Evolutionary conservation across 2,113 vertebrate genomes (phyloP).

Genomic region (Caretta caretta): DNA sequence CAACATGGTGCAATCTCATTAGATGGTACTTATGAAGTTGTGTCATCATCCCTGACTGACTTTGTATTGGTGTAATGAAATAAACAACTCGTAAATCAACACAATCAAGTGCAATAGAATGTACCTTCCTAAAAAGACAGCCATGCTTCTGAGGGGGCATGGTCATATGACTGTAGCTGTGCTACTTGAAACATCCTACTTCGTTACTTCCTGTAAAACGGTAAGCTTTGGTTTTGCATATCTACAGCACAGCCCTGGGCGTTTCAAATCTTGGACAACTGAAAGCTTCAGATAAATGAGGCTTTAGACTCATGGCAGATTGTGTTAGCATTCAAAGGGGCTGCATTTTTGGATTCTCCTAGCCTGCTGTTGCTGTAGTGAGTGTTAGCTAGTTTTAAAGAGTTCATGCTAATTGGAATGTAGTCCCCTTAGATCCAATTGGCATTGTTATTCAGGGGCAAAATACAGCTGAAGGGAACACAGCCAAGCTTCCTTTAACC

Average conservation of each 20-base stretch:
- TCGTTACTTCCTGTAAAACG: background rate
- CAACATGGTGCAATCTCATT: background rate
- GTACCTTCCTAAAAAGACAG: background rate
- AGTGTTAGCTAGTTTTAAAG: background rate
- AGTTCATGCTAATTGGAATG: background rate
- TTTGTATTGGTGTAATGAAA: background rate
- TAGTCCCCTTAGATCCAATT: background rate
- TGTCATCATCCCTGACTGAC: background rate
- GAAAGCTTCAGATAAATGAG: background rate
- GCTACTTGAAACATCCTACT: background rate
- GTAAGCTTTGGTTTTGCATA: background rate
- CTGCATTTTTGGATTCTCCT: background rate
- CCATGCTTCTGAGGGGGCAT: background rate
- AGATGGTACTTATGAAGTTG: background rate
- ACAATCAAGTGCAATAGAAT: background rate
- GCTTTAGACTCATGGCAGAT: rapidly evolving
- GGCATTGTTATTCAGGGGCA: background rate
- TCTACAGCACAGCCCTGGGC: background rate
- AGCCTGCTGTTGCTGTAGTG: background rate
- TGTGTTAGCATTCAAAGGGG: background rate
- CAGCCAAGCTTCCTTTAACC: background rate
- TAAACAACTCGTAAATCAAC: background rate
- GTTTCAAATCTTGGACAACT: background rate
- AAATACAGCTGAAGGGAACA: background rate
- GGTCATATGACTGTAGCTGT: background rate